Percentiles rank a stretch among this genome's conserved stretches.
Evolutionary conservation across 92 coral and sea anemone species (phyloP).

Genomic region (Heliopora coerulea): DNA sequence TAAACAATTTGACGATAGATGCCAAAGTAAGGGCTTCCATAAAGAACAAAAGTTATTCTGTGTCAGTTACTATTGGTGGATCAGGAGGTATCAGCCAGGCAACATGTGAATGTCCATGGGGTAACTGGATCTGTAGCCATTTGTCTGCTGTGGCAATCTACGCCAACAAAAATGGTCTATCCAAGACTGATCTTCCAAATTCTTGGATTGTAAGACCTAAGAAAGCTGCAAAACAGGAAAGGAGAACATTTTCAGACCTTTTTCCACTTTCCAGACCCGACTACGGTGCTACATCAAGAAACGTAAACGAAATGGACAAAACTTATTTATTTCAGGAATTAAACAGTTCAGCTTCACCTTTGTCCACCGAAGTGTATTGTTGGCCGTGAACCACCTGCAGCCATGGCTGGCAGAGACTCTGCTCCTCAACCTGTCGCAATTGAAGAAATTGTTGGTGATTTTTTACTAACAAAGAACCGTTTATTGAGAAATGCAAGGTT

Average conservation of each 20-base stretch:
- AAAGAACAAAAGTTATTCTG: slow-evolving; percentile 41
- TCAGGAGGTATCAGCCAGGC: slow-evolving; percentile 11
- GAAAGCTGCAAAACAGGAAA: slow-evolving; percentile 38
- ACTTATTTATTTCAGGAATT: slow-evolving; percentile 31
- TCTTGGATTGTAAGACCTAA: slow-evolving; percentile 40
- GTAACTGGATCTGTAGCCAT: slow-evolving; percentile 41
- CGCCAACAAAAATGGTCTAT: slow-evolving; percentile 38
- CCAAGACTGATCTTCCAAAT: slow-evolving; percentile 45
- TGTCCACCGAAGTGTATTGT: slow-evolving; percentile 35
- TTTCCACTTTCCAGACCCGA: slow-evolving; percentile 35
- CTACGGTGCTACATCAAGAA: slow-evolving; percentile 38
- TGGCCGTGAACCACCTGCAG: slow-evolving; percentile 18
- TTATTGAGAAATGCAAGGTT: slow-evolving; percentile 42
- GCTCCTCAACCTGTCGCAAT: slow-evolving; percentile 34
- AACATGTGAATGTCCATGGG: slow-evolving; percentile 36
- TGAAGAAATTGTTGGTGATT: slow-evolving; percentile 32
- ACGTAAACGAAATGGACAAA: background rate
- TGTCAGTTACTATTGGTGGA: slow-evolving; percentile 10
- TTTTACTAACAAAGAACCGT: slow-evolving; percentile 24
- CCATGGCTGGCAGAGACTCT: no score
- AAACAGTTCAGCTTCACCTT: background rate
- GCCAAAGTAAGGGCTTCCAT: slow-evolving; percentile 47
- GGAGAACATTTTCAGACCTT: slow-evolving; percentile 28
- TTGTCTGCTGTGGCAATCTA: slow-evolving; percentile 47
- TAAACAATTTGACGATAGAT: slow-evolving; percentile 10